Base-by-base conservation (phyloP, 2,888 invertebrate genomes). In the Tipula vernalis region DNA sequence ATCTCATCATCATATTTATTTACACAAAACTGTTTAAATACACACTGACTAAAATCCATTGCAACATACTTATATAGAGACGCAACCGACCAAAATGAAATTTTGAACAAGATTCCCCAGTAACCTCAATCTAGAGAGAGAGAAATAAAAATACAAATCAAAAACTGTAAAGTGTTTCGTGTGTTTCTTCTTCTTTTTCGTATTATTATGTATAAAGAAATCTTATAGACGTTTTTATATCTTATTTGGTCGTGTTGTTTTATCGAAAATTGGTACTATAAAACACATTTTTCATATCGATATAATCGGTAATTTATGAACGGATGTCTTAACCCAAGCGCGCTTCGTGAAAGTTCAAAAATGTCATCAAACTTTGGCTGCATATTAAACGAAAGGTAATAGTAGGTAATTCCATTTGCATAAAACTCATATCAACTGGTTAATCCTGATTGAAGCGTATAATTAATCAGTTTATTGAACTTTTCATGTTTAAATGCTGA, bases 131-230 rank as follows among this genome's bases (percentile, higher is more conserved):
- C 5, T 39, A 39, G 5, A 10, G 4, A 71, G 71, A 71, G 71
- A 71, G 71, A 71, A 2, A 28, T 28, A 71, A 71, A 71, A 28
- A 71, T 28, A 28, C 28, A 28, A 18, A 71, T 71, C 71, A 71
- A 71, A 71, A 71, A 71, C 71, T 71, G 71, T 71, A 71, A 71
- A 71, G 71, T 71, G 71, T 71, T 71, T 71, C 71, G 71, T 71
- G 71, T 71, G 0, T 71, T 71, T 18, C 71, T 71, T 71, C 71
- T 71, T 71, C 71, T 71, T 71, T 2, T 5, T 28, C 13, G 18
- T 18, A n/a, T n/a, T n/a, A n/a, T 2, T 57, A 71, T 28, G 28
- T n/a, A n/a, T n/a, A n/a, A 18, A 18, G 71, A 71, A 8, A 10
- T 71, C 28, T 18, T 71, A 71, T 71, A 71, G 28, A 6, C 12